A percentile compares a stretch with the other conserved stretches of the same genome.
Evolutionary conservation across 2,797 vertebrate genomes (phyloP).

Genomic region (Crocidura indochinensis): DNA sequence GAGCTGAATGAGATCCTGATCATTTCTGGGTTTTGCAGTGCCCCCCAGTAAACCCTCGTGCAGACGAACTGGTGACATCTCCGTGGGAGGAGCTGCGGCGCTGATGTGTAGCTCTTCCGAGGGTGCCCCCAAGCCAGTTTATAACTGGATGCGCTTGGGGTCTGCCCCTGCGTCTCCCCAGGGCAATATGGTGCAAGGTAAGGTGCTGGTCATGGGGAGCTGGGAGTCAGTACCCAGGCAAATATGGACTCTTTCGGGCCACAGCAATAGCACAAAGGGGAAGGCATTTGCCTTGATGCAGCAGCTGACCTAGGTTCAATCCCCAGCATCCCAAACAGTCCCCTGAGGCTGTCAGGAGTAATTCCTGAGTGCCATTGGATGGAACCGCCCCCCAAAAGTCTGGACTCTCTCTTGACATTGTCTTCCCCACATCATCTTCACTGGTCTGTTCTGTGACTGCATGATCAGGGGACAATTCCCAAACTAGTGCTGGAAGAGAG

Average conservation of each 20-base stretch:
- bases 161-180: slow-evolving; percentile 80
- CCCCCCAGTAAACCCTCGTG: slow-evolving; percentile 88
- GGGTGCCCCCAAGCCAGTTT: slow-evolving; percentile 88
- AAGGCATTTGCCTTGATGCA: too few relatives aligned
- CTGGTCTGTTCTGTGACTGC: background rate
- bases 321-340: too few relatives aligned
- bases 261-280: too few relatives aligned
- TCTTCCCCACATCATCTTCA: background rate
- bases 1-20: background rate
- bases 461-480: background rate
- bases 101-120: slow-evolving; percentile 87
- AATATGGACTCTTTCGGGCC: too few relatives aligned
- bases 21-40: slow-evolving; percentile 82
- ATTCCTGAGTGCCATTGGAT: too few relatives aligned
- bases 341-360: too few relatives aligned
- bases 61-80: slow-evolving; percentile 81
- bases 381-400: too few relatives aligned
- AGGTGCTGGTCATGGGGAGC: background rate
- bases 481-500: background rate
- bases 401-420: too few relatives aligned
- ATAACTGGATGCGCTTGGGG: slow-evolving; percentile 87
- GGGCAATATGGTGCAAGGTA: slow-evolving; percentile 88
- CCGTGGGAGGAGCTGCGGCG: slow-evolving; percentile 86
- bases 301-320: too few relatives aligned
- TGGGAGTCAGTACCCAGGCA: too few relatives aligned